Evolutionary conservation across 1,140 invertebrate genomes (phyloP).

Genomic region (Pemphigus obesinymphae): DNA sequence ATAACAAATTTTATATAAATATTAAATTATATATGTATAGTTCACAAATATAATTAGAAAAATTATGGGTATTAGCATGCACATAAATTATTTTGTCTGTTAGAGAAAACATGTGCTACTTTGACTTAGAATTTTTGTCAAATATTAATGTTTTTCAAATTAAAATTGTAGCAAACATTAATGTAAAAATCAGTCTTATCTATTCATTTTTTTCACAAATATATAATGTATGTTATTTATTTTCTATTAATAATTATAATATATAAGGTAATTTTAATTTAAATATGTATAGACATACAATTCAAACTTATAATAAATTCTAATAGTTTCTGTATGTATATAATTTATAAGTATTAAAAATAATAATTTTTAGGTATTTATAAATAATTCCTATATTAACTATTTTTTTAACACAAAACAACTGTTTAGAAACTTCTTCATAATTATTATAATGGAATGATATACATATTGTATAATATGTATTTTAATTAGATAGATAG

Average conservation of each 20-base stretch:
- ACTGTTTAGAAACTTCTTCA: not conserved
- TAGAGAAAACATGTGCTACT: not conserved
- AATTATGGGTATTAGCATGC: not conserved
- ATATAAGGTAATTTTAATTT: not conserved
- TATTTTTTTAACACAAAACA: not conserved
- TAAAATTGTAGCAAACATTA: not conserved
- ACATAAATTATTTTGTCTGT: not conserved
- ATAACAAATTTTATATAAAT: too few species aligned
- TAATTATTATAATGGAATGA: not conserved
- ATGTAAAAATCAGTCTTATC: conserved; percentile 9
- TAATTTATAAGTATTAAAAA: conserved; percentile 21
- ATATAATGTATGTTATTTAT: not conserved
- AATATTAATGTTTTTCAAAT: not conserved
- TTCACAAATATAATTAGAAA: not conserved
- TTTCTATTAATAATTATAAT: not conserved
- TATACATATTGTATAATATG: not conserved
- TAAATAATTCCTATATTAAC: not conserved
- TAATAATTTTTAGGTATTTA: not conserved
- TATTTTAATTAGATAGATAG: not conserved
- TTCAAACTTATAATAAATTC: not conserved
- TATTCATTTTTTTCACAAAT: not conserved
- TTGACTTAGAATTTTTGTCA: not conserved
- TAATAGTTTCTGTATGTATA: not conserved
- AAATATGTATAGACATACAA: not conserved
- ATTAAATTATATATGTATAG: not conserved